These are phyloP conservation scores for Manduca sexta DNA, from an alignment of 1,140 invertebrate genomes.

Conservation along the genomic window DNA sequence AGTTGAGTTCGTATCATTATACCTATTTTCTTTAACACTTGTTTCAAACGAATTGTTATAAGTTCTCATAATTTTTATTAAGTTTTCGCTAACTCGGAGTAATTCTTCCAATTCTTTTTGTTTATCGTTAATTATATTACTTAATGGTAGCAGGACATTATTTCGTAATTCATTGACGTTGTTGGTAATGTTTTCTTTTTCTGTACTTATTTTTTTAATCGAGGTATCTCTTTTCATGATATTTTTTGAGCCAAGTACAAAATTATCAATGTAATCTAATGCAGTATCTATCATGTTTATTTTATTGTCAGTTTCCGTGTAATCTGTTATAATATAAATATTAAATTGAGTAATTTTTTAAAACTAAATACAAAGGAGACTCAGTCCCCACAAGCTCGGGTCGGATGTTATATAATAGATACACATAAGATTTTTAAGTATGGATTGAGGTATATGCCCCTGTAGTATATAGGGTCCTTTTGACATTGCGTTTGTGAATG, in stretches of 20 bases:
- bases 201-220: conserved; percentile 1
- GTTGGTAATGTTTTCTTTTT: neutral
- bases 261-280: neutral
- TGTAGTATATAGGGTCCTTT: too few relatives aligned
- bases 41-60: neutral
- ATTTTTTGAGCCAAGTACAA: conserved; percentile 5
- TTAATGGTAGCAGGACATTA: conserved; percentile 22
- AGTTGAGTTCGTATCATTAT: conserved; percentile 8
- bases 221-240: conserved; percentile 24
- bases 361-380: too few relatives aligned
- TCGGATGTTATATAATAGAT: too few relatives aligned
- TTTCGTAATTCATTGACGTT: conserved; percentile 19
- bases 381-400: too few relatives aligned
- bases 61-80: conserved; percentile 14
- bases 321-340: neutral
- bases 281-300: neutral
- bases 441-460: too few relatives aligned
- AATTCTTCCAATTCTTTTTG: conserved; percentile 28
- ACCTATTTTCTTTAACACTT: neutral
- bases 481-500: too few relatives aligned
- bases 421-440: too few relatives aligned
- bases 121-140: conserved; percentile 24
- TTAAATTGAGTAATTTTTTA: neutral
- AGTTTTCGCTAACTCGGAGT: conserved; percentile 19
- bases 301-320: neutral